phyloP scores from a whole-genome alignment of 2,888 invertebrate genomes.

The Stomorhina lunata region DNA sequence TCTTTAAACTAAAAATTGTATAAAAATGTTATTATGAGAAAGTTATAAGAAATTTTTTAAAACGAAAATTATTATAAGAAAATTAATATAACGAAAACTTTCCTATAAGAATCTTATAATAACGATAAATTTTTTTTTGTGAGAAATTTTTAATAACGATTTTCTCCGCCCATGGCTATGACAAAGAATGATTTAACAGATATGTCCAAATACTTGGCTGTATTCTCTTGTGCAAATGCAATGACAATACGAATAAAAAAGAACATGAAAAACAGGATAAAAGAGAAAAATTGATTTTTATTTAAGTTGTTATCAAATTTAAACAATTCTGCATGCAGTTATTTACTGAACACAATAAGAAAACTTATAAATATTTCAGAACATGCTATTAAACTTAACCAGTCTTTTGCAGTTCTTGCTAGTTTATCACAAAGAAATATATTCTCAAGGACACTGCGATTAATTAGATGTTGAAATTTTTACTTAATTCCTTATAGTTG shows the following conservation, averaged over 20 bases:
- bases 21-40: no score
- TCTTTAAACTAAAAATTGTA: no score
- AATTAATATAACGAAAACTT: no score
- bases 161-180: no score
- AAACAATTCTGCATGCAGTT: background rate
- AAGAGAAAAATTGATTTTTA: conserved; percentile 12
- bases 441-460: background rate
- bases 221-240: background rate
- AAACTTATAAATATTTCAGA: background rate
- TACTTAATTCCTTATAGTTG: background rate
- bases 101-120: no score
- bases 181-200: background rate
- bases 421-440: no score
- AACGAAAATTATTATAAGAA: no score
- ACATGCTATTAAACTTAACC: background rate
- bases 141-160: no score
- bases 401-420: background rate
- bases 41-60: no score
- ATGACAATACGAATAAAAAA: background rate
- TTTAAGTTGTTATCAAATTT: background rate
- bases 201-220: background rate
- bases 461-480: no score
- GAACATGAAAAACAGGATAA: background rate
- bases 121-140: no score
- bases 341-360: no score